Evolutionary conservation across 1,140 invertebrate species (phyloP).

Genomic region (Saccostrea cuccullata): DNA sequence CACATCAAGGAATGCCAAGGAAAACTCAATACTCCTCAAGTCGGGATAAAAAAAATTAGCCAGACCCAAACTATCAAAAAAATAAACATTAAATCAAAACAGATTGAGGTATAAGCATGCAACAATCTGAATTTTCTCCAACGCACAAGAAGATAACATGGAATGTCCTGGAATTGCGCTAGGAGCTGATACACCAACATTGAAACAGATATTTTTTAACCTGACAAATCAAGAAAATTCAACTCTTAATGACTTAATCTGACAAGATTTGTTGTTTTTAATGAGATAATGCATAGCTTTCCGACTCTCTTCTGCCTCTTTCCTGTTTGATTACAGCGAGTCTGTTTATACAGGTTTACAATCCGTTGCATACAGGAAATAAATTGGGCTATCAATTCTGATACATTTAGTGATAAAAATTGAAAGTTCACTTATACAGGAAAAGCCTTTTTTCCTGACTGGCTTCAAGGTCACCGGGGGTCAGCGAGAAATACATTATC

Average conservation of each 20-base stretch:
- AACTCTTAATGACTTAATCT: no score
- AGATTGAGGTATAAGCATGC: constrained; percentile 1
- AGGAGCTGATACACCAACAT: neutral
- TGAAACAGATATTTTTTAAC: neutral
- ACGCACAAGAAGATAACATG: neutral
- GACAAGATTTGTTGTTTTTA: neutral
- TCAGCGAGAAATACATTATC: neutral
- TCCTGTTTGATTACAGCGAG: neutral
- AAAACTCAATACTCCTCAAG: constrained; percentile 7
- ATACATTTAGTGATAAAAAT: constrained; percentile 6
- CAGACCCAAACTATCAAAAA: constrained; percentile 27
- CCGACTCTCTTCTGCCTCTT: neutral
- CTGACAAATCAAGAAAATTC: no score
- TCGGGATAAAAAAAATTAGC: constrained; percentile 8
- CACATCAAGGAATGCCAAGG: constrained; percentile 9
- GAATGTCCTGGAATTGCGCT: neutral
- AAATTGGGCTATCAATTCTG: constrained; percentile 9
- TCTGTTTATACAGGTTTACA: neutral
- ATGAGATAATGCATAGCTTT: neutral
- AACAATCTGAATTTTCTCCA: constrained; percentile 23
- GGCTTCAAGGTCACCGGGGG: constrained; percentile 2
- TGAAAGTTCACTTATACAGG: constrained; percentile 3
- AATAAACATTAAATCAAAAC: constrained; percentile 21
- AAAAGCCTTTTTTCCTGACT: neutral
- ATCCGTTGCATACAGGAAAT: neutral